These are phyloP conservation scores for Orthosia cruda DNA, from an alignment of 2,888 invertebrate genomes.

Conservation along the genomic window DNA sequence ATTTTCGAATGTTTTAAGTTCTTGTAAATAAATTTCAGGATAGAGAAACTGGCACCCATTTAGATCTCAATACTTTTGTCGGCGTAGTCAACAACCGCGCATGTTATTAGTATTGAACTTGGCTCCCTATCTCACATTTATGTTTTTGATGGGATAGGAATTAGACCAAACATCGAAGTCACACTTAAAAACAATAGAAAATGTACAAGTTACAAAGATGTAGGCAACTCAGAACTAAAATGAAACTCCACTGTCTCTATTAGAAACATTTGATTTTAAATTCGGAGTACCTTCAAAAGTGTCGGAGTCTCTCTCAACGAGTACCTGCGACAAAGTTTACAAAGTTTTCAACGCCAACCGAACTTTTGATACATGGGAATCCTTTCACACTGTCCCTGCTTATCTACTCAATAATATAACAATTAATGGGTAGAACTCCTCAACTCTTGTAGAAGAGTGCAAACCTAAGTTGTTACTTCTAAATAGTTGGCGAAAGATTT, in stretches of 20 bases:
- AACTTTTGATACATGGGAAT: slow-evolving; percentile 80
- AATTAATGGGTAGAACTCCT: slow-evolving; percentile 70
- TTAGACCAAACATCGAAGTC: no score
- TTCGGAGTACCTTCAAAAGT: slow-evolving; percentile 58
- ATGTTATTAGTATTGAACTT: no score
- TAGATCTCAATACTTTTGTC: no score
- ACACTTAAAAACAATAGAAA: background rate
- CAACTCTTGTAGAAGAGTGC: slow-evolving; percentile 61
- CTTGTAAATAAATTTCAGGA: no score
- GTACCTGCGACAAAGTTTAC: slow-evolving; percentile 72
- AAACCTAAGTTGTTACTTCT: slow-evolving; percentile 58
- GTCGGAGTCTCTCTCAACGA: slow-evolving; percentile 48
- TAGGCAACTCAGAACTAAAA: background rate
- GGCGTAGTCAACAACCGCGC: no score
- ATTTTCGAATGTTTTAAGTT: no score
- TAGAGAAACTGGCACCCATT: no score
- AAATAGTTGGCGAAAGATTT: slow-evolving; percentile 68
- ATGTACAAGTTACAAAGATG: background rate
- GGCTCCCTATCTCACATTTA: no score
- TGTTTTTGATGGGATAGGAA: no score
- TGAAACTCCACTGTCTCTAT: slow-evolving; percentile 41
- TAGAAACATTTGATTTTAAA: slow-evolving; percentile 65
- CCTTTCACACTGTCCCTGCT: slow-evolving; percentile 73
- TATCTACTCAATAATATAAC: slow-evolving; percentile 64
- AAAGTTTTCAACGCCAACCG: slow-evolving; percentile 71